Evolutionary conservation across 1,140 invertebrate species (phyloP).

Genomic region (Wiebesia pumilae): DNA sequence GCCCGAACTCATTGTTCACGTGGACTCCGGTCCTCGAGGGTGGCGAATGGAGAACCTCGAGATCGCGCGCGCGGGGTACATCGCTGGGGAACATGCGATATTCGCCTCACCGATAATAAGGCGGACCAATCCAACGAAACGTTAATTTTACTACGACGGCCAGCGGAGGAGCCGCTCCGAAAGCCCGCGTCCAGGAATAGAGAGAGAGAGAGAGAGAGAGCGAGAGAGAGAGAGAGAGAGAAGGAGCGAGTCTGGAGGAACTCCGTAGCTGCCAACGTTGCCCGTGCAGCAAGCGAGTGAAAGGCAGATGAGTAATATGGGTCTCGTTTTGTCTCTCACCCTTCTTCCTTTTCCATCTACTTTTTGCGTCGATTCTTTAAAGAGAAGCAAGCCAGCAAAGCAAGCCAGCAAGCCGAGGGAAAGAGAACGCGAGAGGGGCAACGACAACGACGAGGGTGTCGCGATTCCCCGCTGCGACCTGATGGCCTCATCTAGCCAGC

Average conservation of each 20-base stretch:
- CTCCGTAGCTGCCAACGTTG: constrained; percentile 10
- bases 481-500: constrained; percentile 61
- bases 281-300: constrained; percentile 20
- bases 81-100: background rate
- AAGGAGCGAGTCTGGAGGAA: constrained; percentile 14
- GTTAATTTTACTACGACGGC: background rate
- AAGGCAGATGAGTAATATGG: constrained; percentile 63
- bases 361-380: constrained; percentile 27
- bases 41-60: no score
- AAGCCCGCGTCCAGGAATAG: no score
- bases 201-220: background rate
- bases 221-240: constrained; percentile 39
- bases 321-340: constrained; percentile 52
- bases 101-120: constrained; percentile 9
- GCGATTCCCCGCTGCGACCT: constrained; percentile 69
- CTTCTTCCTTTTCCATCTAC: constrained; percentile 34
- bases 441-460: constrained; percentile 64
- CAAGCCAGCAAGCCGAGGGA: background rate
- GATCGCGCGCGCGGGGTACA: background rate
- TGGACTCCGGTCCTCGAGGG: no score
- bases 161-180: background rate
- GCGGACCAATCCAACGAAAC: background rate
- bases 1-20: background rate
- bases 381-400: background rate
- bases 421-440: constrained; percentile 27